Percentiles rank a stretch among this genome's conserved stretches.
phyloP scores from a whole-genome alignment of 2,888 invertebrate genomes.

The Caenorhabditis panamensis region DNA sequence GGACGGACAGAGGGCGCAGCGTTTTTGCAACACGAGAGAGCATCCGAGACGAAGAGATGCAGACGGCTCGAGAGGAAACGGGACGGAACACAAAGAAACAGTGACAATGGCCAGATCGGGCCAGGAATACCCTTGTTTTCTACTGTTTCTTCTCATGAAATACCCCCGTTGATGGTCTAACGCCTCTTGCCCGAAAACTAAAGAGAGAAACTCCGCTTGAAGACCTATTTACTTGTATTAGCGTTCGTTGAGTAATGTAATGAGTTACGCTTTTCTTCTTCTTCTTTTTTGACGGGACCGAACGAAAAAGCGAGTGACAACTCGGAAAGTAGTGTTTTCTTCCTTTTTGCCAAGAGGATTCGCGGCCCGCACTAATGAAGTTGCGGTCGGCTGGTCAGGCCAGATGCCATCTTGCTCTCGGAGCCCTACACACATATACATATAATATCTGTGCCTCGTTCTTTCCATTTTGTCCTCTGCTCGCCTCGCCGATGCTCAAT shows the following conservation, averaged over 20 bases:
- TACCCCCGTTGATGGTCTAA: too few species aligned
- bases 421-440: conserved; percentile 9
- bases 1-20: conserved; percentile 33
- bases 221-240: conserved; percentile 14
- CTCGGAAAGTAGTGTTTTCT: too few species aligned
- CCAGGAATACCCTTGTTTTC: conserved; percentile 1
- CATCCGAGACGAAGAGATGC: conserved; percentile 8
- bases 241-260: conserved; percentile 23
- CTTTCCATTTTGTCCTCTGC: neutral
- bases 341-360: neutral
- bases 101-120: conserved; percentile 17
- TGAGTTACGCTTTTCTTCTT: conserved; percentile 27
- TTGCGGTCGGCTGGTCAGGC: neutral
- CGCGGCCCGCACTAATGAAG: neutral
- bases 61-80: conserved; percentile 24
- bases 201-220: neutral
- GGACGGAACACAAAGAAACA: conserved; percentile 36
- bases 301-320: neutral
- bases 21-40: conserved; percentile 33
- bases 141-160: neutral
- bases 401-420: neutral
- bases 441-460: conserved; percentile 26
- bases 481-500: conserved; percentile 15
- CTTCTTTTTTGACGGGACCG: neutral
- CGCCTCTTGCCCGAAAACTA: too few species aligned